Evolutionary conservation across 2,113 vertebrate genomes (phyloP), one percentile per base, ranked within the genome.

Genomic region (Diphyllodes magnificus): DNA sequence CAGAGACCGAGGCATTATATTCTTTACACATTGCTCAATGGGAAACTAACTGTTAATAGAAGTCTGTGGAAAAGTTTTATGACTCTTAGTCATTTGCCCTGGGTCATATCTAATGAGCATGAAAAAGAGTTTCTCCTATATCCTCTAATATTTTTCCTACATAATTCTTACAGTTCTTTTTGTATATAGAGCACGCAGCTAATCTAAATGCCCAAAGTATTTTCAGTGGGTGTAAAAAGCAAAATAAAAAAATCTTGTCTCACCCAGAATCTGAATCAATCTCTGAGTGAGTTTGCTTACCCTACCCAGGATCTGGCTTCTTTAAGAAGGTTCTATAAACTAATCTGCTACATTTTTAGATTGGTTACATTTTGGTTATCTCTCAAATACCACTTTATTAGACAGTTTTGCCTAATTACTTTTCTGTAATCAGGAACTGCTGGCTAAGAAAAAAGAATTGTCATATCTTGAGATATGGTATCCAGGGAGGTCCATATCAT

Each of bases 321-420:
- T 93, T 92, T 35, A 65, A 89, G 54, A 79, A 68, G 37, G 30
- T 76, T 42, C 39, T 59, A 2, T 86, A 81, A 90, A 91, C 24
- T 66, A 56, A 90, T 60, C 71, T 90, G 40, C 33, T 79, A 69
- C 51, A 57, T 82, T 95, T 86, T 69, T 91, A 87, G 37, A 64
- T 66, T 2, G 10, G 53, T 94, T 97, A 54, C 83, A 59, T 79
- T 96, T 70, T 85, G 88, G 83, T 98, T 94, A 96, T 96, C 93
- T 97, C 54, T 86, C 35, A 86, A 88, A 92, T 70, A 77, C 91
- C 90, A 80, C 95, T 97, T 96, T 96, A 97, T 96, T 97, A 96
- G 69, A 82, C 47, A 95, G 90, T 97, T 97, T 95, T 93, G 88
- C 80, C 69, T 97, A 97, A 98, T 98, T 96, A 87, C 92, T 97